phyloP scores from a whole-genome alignment of 2,888 invertebrate genomes.

The Eudasyphora cyanicolor region DNA sequence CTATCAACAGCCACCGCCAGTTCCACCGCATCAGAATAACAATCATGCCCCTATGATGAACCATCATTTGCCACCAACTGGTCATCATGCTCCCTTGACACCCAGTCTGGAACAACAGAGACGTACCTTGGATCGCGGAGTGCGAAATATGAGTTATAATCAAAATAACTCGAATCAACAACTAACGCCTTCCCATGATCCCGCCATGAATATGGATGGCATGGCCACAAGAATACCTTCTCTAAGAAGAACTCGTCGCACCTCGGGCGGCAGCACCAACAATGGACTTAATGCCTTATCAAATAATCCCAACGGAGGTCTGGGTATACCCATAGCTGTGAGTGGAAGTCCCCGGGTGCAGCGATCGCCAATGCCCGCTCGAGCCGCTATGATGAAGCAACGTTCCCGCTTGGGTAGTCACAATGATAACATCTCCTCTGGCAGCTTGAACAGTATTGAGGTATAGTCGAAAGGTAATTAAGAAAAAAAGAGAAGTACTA shows the following conservation, averaged over 20 bases:
- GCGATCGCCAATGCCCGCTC: slow-evolving; percentile 79
- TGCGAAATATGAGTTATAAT: slow-evolving; percentile 73
- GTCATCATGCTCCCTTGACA: slow-evolving; percentile 73
- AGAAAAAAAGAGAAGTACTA: background rate
- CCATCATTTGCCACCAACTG: slow-evolving; percentile 67
- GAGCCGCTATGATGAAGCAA: slow-evolving; percentile 75
- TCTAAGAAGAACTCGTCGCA: slow-evolving; percentile 76
- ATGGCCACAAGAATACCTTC: slow-evolving; percentile 76
- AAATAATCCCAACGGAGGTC: slow-evolving; percentile 69
- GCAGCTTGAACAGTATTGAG: slow-evolving; percentile 80
- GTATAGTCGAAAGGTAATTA: slow-evolving; percentile 69
- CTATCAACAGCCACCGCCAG: slow-evolving; percentile 71
- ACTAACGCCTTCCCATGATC: slow-evolving; percentile 63
- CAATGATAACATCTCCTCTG: slow-evolving; percentile 80
- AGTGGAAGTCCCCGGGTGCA: slow-evolving; percentile 79
- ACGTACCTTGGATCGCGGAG: slow-evolving; percentile 76
- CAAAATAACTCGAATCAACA: slow-evolving; percentile 38
- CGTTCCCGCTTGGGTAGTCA: slow-evolving; percentile 79
- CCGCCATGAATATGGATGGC: slow-evolving; percentile 72
- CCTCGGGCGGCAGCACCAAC: slow-evolving; percentile 72
- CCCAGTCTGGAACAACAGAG: slow-evolving; percentile 76
- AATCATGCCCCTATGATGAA: slow-evolving; percentile 63
- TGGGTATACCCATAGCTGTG: slow-evolving; percentile 75
- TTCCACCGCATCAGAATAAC: slow-evolving; percentile 75
- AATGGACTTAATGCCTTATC: slow-evolving; percentile 59